phyloP scores from a whole-genome alignment of 2,888 invertebrate species.

The Melikaiella ostensackeni region DNA sequence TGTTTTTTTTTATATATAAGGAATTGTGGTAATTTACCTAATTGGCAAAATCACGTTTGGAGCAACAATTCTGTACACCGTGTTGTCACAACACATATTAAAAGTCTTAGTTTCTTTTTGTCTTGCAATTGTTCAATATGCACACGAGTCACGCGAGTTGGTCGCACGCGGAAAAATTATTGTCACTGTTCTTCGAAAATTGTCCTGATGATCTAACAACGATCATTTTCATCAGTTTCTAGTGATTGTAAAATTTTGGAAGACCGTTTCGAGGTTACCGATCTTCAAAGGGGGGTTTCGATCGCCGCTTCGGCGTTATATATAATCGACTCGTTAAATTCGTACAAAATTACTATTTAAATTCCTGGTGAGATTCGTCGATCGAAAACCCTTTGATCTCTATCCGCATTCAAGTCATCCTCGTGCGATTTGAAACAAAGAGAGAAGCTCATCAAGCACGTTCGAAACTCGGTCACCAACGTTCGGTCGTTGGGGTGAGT shows the following conservation, averaged over 20 bases:
- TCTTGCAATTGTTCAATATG: constrained; percentile 41
- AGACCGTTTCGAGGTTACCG: constrained; percentile 1
- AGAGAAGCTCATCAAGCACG: constrained; percentile 71
- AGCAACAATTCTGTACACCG: constrained; percentile 66
- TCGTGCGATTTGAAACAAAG: constrained; percentile 66
- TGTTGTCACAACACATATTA: constrained; percentile 30
- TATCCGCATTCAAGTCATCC: constrained; percentile 80
- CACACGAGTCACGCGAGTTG: not conserved
- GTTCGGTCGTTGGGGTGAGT: constrained; percentile 81
- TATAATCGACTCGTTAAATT: constrained; percentile 22
- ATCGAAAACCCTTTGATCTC: constrained; percentile 35
- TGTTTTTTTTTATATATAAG: constrained; percentile 59
- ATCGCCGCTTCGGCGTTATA: not conserved
- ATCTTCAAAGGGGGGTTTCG: constrained; percentile 18
- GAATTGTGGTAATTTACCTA: constrained; percentile 61
- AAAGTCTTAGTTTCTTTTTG: not conserved
- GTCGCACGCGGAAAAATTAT: constrained; percentile 59
- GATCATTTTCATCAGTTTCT: not conserved
- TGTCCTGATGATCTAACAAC: constrained; percentile 30
- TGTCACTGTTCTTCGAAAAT: constrained; percentile 63
- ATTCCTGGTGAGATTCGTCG: not conserved
- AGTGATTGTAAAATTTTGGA: constrained; percentile 20
- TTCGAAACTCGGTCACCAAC: constrained; percentile 81
- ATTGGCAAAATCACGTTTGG: constrained; percentile 63
- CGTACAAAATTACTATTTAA: constrained; percentile 41